A percentile compares a stretch with the other conserved stretches of the same genome.
These are phyloP conservation scores for Pseudochromis fuscus DNA, from an alignment of 2,797 vertebrate species.

Conservation along the genomic window DNA sequence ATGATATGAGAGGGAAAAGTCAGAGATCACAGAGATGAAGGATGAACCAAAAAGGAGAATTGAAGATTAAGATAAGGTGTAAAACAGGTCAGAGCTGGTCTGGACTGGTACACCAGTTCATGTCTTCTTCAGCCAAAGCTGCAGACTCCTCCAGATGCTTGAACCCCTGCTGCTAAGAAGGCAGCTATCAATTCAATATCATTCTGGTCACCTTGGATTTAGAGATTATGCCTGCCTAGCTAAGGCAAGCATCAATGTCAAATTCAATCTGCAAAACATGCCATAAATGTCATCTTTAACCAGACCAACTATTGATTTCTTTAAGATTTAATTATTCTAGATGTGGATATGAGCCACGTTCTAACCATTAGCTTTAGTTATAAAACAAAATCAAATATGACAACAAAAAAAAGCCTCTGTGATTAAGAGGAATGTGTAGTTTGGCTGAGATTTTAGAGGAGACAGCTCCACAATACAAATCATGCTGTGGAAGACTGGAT, in stretches of 20 bases:
- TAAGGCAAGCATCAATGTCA: conserved; percentile 22
- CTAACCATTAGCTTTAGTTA: conserved; percentile 20
- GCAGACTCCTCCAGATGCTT: conserved; percentile 61
- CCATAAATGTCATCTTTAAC: conserved; percentile 24
- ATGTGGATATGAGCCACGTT: conserved; percentile 24
- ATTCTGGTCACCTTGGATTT: conserved; percentile 17
- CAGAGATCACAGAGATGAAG: conserved; percentile 27
- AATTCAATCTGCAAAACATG: conserved; percentile 43
- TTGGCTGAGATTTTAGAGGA: conserved; percentile 42
- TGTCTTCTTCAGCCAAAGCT: conserved; percentile 43
- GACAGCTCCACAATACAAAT: conserved; percentile 66
- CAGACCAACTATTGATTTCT: conserved; percentile 7
- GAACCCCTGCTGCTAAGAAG: conserved; percentile 9
- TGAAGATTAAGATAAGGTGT: conserved; percentile 11
- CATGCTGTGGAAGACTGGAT: conserved; percentile 53
- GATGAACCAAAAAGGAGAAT: conserved; percentile 11
- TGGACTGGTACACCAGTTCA: conserved; percentile 29
- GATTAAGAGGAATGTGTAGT: conserved; percentile 59
- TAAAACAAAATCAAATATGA: conserved; percentile 43
- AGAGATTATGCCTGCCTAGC: not conserved
- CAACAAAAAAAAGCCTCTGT: conserved; percentile 19
- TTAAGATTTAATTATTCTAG: not conserved
- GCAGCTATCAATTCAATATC: conserved; percentile 37
- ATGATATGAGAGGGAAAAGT: conserved; percentile 4
- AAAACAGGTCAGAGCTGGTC: conserved; percentile 49